phyloP scores from a whole-genome alignment of 2,113 vertebrate genomes.

The Amia ocellicauda region DNA sequence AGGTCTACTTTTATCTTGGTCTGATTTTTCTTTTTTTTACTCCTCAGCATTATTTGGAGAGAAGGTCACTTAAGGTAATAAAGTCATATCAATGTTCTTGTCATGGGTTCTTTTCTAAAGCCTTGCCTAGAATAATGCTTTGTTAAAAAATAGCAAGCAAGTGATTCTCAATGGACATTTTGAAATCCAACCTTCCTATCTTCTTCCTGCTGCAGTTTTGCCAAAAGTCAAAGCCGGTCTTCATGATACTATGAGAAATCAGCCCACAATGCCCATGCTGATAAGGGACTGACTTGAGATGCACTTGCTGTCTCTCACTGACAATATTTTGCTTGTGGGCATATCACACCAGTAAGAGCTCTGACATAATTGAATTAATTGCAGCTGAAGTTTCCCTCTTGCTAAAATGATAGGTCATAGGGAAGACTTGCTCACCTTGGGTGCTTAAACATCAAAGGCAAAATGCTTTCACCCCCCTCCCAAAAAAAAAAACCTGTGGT shows the following conservation, averaged over 20 bases:
- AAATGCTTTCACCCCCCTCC: neutral
- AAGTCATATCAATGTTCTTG: no score
- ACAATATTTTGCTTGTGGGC: neutral
- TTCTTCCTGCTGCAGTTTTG: neutral
- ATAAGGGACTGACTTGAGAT: neutral
- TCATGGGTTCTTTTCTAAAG: no score
- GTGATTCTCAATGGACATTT: no score
- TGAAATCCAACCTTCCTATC: no score
- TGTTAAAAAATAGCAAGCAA: no score
- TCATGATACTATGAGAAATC: neutral
- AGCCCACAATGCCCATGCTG: neutral
- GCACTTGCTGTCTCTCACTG: neutral
- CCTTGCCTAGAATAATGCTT: no score
- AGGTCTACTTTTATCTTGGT: no score
- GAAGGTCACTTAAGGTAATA: no score
- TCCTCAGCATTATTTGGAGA: no score
- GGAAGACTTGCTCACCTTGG: neutral
- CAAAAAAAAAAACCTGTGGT: neutral
- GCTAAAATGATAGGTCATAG: neutral
- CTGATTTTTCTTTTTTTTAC: no score
- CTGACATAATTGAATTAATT: neutral
- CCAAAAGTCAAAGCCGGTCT: neutral
- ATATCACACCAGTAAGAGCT: neutral
- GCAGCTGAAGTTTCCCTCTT: neutral
- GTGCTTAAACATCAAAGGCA: constrained; percentile 1